Percentiles rank a stretch among this genome's conserved stretches.
phyloP scores from a whole-genome alignment of 2,113 vertebrate genomes.

The Falco punctatus region DNA sequence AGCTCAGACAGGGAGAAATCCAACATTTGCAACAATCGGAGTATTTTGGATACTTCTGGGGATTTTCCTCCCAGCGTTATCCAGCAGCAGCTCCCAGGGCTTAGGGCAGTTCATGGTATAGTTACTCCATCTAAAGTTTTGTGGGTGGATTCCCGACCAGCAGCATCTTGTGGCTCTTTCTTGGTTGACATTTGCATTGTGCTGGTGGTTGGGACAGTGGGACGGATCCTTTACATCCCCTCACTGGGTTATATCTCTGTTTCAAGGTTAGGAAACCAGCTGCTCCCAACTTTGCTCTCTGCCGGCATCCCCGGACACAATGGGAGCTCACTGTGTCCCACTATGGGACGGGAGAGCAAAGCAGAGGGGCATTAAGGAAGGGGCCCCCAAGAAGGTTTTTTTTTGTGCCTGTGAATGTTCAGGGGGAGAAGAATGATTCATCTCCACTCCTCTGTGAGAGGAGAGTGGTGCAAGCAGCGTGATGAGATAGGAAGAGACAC shows the following conservation, averaged over 20 bases:
- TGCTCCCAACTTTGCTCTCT: neutral
- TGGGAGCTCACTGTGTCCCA: fast-evolving
- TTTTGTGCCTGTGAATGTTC: neutral
- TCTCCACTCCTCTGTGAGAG: neutral
- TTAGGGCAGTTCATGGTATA: no score
- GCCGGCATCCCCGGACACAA: fast-evolving
- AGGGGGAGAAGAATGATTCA: neutral
- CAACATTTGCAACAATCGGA: neutral
- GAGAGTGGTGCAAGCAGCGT: neutral
- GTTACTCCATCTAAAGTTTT: neutral
- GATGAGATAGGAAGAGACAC: constrained; percentile 51
- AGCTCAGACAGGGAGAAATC: neutral
- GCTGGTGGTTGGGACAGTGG: neutral
- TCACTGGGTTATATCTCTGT: fast-evolving
- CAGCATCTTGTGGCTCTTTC: neutral
- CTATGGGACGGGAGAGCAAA: neutral
- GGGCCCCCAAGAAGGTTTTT: neutral
- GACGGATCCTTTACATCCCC: neutral
- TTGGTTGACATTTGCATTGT: neutral
- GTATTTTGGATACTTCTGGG: neutral
- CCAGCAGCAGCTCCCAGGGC: neutral
- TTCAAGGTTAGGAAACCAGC: neutral
- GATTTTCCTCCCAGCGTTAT: fast-evolving
- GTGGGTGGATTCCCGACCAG: neutral
- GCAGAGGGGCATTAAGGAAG: neutral